Base-by-base conservation (phyloP, 2,888 invertebrate genomes). In the Ichneumoninae sp. region DNA sequence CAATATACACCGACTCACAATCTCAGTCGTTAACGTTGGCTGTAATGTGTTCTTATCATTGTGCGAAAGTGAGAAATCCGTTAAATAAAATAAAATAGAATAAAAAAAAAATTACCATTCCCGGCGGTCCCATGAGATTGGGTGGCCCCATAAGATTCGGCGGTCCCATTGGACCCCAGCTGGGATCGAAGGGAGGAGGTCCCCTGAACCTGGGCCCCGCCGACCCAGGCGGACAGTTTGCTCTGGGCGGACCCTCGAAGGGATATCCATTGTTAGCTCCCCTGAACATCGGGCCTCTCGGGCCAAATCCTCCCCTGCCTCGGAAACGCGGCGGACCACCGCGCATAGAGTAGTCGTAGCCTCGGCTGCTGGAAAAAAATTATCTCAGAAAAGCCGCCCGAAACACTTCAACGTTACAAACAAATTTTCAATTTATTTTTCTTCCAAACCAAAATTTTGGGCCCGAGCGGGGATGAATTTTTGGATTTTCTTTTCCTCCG, bases 141-240 rank as follows among this genome's bases (percentile, higher is more conserved):
- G 94, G 94, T 60, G 95, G 94, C 52, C 94, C 94, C 95, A 5
- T 96, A 91, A 94, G 93, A 79, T 94, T 94, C 1, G 93, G 94
- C 60, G 94, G 95, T 79, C 94, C 94, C 95, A 40, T 96, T 94
- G 96, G 96, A 16, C 96, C 96, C 96, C 97, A 97, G 92, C 96
- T 97, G 19, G 96, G 96, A 89, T 95, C 95, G 90, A 95, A 95
- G 10, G 94, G 95, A 8, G 96, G 95, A 4, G 95, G 95, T 10
- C 95, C 95, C 81, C 95, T 94, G 86, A 94, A 95, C 44, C 94
- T 91, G 16, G 94, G 93, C 26, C 94, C 94, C 0, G 93, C 92
- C 5, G 94, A 93, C 26, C 94, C 94, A 22, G 94, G 92, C 0
- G 94, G 94, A 76, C 93, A 93, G 78, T 94, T 93, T 8, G 95